Conservation (phyloP, 2,113 vertebrate genomes). For the Vimba vimba region DNA sequence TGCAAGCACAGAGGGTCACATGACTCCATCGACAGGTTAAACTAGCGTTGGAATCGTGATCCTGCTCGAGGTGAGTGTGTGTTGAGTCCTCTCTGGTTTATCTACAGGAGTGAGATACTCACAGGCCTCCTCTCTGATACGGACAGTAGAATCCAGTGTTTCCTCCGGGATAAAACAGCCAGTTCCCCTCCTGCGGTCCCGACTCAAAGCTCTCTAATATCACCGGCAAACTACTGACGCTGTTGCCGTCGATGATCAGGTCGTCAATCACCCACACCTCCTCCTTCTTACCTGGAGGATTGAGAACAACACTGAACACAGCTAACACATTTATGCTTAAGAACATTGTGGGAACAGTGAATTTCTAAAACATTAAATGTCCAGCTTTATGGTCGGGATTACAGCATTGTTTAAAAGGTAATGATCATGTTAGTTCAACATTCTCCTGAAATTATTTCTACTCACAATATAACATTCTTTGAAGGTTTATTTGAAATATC, state of each 20-base stretch:
- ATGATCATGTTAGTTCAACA: too few species aligned
- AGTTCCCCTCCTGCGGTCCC: constrained; percentile 89
- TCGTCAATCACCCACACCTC: constrained; percentile 99
- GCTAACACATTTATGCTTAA: too few species aligned
- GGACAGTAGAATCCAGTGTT: constrained; percentile 96
- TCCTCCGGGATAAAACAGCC: constrained; percentile 97
- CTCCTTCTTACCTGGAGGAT: constrained; percentile 91
- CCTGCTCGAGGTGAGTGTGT: background rate
- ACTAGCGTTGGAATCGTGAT: background rate
- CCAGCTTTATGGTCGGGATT: too few species aligned
- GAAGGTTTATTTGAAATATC: too few species aligned
- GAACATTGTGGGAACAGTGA: too few species aligned
- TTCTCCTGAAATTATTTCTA: too few species aligned
- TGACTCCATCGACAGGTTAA: background rate
- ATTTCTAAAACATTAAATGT: too few species aligned
- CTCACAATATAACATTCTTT: too few species aligned
- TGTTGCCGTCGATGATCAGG: constrained; percentile 94
- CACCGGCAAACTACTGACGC: constrained; percentile 84
- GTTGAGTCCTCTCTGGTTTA: background rate
- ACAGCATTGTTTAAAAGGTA: too few species aligned
- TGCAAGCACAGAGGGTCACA: constrained; percentile 61
- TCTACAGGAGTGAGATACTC: constrained; percentile 67
- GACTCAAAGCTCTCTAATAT: constrained; percentile 93
- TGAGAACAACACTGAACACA: background rate
- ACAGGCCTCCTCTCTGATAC: constrained; percentile 92